Percentiles rank a stretch among this genome's conserved stretches.
Conservation (phyloP, 37 sponge, comb jelly and placozoan species). For the Theonella swinhoei region DNA sequence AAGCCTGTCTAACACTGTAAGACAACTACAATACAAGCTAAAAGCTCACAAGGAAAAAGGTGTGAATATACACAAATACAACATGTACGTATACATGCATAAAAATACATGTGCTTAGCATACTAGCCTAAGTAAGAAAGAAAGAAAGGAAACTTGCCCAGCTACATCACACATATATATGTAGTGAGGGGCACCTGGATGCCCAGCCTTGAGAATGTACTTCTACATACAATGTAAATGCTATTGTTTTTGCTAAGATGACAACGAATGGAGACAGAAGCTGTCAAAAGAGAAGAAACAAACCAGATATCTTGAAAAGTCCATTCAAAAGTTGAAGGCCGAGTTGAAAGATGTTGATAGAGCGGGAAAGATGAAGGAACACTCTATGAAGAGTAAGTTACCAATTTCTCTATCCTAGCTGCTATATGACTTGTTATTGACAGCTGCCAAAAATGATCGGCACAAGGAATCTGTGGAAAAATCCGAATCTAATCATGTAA, state of each 20-base stretch:
- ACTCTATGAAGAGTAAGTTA: neutral
- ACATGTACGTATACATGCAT: constrained; percentile 1
- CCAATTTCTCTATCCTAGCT: neutral
- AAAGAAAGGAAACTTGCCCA: no score
- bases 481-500: neutral
- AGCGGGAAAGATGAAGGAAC: neutral
- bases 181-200: neutral
- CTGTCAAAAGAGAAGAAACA: constrained; percentile 34
- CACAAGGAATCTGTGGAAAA: neutral
- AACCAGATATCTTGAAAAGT: constrained; percentile 5
- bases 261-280: constrained; percentile 37
- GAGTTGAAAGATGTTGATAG: neutral
- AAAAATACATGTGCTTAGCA: neutral
- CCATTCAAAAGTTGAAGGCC: neutral
- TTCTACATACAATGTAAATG: neutral
- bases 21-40: constrained; percentile 5
- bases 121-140: neutral
- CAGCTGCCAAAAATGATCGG: neutral
- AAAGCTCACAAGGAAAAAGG: constrained; percentile 17
- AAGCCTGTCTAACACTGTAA: neutral
- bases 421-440: neutral
- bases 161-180: neutral
- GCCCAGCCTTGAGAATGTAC: neutral
- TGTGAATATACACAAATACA: neutral
- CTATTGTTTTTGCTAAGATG: neutral